phyloP scores from a whole-genome alignment of 2,797 vertebrate species.

The Rhynchotus rufescens region DNA sequence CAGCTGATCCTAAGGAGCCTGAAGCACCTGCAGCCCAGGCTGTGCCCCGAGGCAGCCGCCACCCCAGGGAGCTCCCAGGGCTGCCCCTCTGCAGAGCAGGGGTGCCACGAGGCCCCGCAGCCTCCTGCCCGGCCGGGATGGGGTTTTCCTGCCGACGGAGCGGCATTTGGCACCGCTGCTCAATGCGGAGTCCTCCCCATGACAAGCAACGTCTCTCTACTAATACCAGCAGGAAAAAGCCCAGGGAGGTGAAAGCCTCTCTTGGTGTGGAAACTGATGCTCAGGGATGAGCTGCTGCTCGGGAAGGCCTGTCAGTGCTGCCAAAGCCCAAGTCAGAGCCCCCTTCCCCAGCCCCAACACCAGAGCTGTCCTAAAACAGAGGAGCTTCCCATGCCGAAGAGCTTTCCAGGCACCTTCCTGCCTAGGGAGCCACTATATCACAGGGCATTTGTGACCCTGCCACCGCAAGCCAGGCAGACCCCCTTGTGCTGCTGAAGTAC shows the following conservation, averaged over 20 bases:
- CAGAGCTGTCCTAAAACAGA: background rate
- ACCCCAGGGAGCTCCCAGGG: no score
- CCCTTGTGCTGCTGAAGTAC: background rate
- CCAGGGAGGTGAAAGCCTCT: background rate
- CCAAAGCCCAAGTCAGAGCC: background rate
- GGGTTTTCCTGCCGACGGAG: background rate
- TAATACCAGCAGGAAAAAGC: background rate
- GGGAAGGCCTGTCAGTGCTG: background rate
- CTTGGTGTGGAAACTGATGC: background rate
- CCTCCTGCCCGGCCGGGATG: background rate
- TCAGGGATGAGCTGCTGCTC: background rate
- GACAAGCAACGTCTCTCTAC: background rate
- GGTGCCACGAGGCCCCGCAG: background rate
- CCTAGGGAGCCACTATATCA: background rate
- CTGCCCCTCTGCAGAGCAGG: background rate
- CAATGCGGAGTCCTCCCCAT: background rate
- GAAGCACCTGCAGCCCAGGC: slow-evolving; percentile 56
- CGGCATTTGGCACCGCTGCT: background rate
- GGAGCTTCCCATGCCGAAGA: background rate
- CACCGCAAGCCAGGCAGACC: background rate
- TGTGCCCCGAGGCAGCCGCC: background rate
- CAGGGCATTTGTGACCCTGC: background rate
- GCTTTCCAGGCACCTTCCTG: background rate
- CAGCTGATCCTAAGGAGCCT: slow-evolving; percentile 18
- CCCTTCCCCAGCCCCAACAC: background rate